phyloP scores from a whole-genome alignment of 2,113 vertebrate species.

The Istiophorus platypterus region DNA sequence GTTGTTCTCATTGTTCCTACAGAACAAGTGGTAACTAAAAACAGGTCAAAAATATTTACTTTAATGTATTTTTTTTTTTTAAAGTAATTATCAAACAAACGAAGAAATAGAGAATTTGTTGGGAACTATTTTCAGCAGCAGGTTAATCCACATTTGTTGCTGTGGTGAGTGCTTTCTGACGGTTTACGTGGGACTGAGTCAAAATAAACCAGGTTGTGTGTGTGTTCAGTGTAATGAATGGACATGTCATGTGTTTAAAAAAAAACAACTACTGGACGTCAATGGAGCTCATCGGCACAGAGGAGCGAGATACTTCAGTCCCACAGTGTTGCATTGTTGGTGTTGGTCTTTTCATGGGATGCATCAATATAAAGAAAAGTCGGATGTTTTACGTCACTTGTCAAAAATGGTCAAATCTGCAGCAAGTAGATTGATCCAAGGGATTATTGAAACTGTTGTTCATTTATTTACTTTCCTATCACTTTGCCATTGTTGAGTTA shows the following conservation, averaged over 20 bases:
- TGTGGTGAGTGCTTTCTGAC: not conserved
- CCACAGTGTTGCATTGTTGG: not conserved
- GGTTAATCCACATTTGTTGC: not conserved
- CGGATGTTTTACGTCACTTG: not conserved
- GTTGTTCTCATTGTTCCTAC: not conserved
- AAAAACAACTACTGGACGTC: too few relatives aligned
- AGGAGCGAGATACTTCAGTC: too few relatives aligned
- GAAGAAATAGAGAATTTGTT: not conserved
- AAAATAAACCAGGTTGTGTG: too few relatives aligned
- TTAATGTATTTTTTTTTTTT: not conserved
- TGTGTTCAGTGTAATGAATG: not conserved
- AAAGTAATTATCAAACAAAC: not conserved
- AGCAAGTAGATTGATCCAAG: conserved; percentile 36
- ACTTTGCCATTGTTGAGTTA: conserved; percentile 24
- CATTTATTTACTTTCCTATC: conserved; percentile 21
- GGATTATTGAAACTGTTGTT: conserved; percentile 40
- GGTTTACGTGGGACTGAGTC: not conserved
- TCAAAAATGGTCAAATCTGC: conserved; percentile 17
- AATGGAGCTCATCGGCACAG: not conserved
- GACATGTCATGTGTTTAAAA: too few relatives aligned
- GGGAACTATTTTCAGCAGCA: conserved; percentile 3
- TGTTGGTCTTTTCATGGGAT: conserved; percentile 3
- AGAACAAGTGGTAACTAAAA: too few relatives aligned
- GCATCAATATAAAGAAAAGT: not conserved
- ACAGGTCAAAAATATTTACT: not conserved